Evolutionary conservation across 1,140 invertebrate genomes (phyloP), one percentile per base, ranked within the genome.

Genomic region (Elysia chlorotica): DNA sequence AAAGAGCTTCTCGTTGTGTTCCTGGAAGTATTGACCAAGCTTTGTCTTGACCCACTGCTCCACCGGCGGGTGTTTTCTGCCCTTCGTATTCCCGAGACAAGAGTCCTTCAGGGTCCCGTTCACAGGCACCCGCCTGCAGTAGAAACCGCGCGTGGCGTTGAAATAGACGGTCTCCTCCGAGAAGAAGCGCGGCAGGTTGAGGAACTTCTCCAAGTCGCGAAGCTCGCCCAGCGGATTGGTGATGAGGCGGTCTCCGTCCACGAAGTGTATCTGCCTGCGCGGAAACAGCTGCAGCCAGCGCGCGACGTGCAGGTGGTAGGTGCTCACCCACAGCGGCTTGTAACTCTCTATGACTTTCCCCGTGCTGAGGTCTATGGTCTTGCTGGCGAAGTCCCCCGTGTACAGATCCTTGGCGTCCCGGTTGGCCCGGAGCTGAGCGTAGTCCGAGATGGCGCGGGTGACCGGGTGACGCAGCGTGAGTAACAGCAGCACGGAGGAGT

Each of bases 1-100:
- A 71, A 80, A 87, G 31, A 87, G 78, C 62, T 77, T 77, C 61
- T 81, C 71, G 76, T 98, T 98, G 83, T 95, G 95, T 0, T 95
- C 94, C 79, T 92, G 89, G 87, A 96, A 98, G 85, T 97, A 98
- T 81, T 95, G 92, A 76, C 92, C 89, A 36, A 98, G 89, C 78
- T 92, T 91, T 74, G 92, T 89, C 70, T 96, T 88, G 30, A 92
- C 92, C 31, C 88, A 86, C 1, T 91, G 89, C 78, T 94, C 90
- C 75, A 97, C 94, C 71, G 91, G 89, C 1, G 95, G 95, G 89
- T 98, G 96, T 81, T 91, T 93, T 21, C 96, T 88, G 5, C 96
- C 96, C 88, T 98, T 98, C 19, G 93, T 96, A 86, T 95, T 95
- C 63, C 95, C 95, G 37, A 98, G 89, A 88, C 96, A 98, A n/a